Conservation (phyloP, 2,113 vertebrate genomes). For the Asarcornis scutulata region DNA sequence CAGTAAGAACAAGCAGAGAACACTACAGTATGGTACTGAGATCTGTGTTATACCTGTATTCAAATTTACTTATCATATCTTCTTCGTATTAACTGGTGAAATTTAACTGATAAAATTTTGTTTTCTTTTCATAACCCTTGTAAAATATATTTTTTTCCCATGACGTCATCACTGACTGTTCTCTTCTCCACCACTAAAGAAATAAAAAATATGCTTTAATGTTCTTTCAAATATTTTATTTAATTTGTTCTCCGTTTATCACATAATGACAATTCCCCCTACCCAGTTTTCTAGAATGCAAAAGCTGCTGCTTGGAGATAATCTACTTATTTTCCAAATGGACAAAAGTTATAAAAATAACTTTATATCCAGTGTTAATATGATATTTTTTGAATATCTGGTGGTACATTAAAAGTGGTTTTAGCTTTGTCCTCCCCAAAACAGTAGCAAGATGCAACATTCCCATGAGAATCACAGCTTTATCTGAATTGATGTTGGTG, state of each 20-base stretch:
- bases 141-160: slow-evolving; percentile 18
- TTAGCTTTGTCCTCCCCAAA: neutral
- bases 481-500: neutral
- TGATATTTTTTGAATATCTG: neutral
- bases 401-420: neutral
- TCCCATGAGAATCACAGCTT: neutral
- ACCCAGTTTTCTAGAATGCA: neutral
- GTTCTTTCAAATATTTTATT: neutral
- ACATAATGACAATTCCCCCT: neutral
- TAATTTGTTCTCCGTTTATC: slow-evolving; percentile 23
- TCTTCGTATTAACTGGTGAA: neutral
- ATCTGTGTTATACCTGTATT: neutral
- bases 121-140: neutral
- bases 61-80: neutral
- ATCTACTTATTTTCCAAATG: neutral
- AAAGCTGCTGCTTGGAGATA: neutral
- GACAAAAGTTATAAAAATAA: neutral
- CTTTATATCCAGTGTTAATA: neutral
- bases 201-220: slow-evolving; percentile 22
- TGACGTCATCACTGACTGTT: neutral
- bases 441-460: neutral
- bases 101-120: neutral
- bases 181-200: neutral
- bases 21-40: neutral
- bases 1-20: neutral